Conservation (phyloP, 2,797 vertebrate species). For the Cossypha caffra region DNA sequence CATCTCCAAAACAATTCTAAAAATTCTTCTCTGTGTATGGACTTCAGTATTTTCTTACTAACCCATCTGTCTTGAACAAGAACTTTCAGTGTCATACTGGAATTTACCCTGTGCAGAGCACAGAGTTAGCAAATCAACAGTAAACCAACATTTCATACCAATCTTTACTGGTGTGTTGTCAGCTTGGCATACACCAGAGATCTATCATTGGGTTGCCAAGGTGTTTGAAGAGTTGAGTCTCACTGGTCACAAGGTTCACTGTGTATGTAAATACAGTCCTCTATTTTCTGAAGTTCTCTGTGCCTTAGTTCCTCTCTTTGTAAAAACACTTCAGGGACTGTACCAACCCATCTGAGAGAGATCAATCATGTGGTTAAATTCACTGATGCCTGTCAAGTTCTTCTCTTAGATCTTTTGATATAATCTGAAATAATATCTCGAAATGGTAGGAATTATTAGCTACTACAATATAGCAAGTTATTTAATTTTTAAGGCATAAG, state of each 20-base stretch:
- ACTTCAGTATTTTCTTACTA: background rate
- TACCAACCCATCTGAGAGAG: background rate
- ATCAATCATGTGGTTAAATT: background rate
- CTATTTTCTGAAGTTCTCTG: background rate
- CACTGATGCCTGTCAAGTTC: background rate
- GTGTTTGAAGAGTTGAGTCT: background rate
- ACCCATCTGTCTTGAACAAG: background rate
- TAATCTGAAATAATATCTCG: background rate
- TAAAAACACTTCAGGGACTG: background rate
- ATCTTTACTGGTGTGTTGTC: background rate
- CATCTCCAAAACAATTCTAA: background rate
- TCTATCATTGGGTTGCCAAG: background rate
- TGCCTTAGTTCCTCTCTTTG: background rate
- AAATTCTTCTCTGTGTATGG: background rate
- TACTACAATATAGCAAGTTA: background rate
- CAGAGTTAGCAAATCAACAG: background rate
- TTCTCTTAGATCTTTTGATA: background rate
- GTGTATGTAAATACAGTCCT: background rate
- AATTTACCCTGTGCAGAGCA: background rate
- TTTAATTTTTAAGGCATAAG: background rate
- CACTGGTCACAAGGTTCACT: background rate
- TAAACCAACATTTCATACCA: background rate
- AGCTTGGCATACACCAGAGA: background rate
- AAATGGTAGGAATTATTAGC: background rate
- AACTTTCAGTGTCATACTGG: background rate